Base-by-base conservation (phyloP, 1,140 invertebrate genomes). In the Semibalanus balanoides region DNA sequence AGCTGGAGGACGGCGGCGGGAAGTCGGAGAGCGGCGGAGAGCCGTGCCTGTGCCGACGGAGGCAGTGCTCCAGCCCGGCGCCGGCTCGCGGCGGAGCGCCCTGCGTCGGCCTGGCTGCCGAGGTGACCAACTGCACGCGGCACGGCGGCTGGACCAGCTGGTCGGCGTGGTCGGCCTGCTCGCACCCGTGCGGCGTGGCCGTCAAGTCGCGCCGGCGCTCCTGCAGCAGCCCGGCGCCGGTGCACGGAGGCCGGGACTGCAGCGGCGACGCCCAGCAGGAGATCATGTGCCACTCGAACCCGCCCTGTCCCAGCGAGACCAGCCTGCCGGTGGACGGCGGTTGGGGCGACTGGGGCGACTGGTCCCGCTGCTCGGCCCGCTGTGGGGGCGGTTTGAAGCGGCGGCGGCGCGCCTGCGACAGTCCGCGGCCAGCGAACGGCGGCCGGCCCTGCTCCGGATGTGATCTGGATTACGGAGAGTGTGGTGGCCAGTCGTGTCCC, bases 51-150 rank as follows among this genome's bases (percentile, higher is more conserved):
- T 97, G 95, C 81, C 88, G 91, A 51, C 89, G 87, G 0, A 85
- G 94, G 0, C 85, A 87, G 3, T 97, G 94, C 82, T 89, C 93
- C 81, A 93, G 93, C 82, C 94, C 94, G 0, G 84, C 86, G n/a
- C 92, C 94, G 0, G 85, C 87, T 72, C 88, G 92, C 81, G 93
- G 92, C 0, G 95, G 95, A 3, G 82, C 84, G 22, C 75, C 79
- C 69, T 88, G 86, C 78, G 72, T 80, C 30, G 86, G 86, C 9
- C 78, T 82, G 9, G 82, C 79, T 74, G 83, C 84, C 17, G 84
- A 88, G 80, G 85, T 87, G 0, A 79, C 83, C 3, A 87, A 86
- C 75, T 88, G 87, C 80, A 85, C 81, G 73, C 81, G 82, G 76
- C 80, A 86, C 81, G 85, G 86, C 30, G 81, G 81, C 27, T 86